A percentile compares a stretch with the other conserved stretches of the same genome.
phyloP scores from a whole-genome alignment of 2,888 invertebrate species.

The Steromphala cineraria region DNA sequence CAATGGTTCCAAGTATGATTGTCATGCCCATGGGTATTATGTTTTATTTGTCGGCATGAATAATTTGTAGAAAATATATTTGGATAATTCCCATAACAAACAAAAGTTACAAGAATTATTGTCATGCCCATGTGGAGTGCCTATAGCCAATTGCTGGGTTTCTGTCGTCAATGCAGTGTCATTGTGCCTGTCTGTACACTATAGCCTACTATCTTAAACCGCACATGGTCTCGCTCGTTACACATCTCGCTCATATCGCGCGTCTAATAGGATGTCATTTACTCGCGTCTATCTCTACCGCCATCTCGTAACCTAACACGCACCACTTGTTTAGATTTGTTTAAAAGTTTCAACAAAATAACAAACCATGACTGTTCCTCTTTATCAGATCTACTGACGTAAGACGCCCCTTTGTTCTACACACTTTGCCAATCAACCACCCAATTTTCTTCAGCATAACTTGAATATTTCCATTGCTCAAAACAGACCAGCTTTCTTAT shows the following conservation, averaged over 20 bases:
- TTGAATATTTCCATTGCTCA: not conserved
- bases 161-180: not conserved
- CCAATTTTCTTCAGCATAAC: conserved; percentile 3
- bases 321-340: conserved; percentile 19
- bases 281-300: conserved; percentile 10
- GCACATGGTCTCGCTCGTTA: not conserved
- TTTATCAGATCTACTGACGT: conserved; percentile 2
- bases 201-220: not conserved
- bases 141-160: too few species aligned
- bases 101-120: too few species aligned
- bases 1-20: too few species aligned
- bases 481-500: too few species aligned
- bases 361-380: not conserved
- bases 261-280: conserved; percentile 14
- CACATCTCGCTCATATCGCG: not conserved
- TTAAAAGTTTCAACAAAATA: conserved; percentile 9
- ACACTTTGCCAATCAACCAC: not conserved
- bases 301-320: conserved; percentile 6
- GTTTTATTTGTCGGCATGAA: too few species aligned
- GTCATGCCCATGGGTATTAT: too few species aligned
- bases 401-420: not conserved
- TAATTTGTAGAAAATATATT: too few species aligned
- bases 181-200: not conserved
- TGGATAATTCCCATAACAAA: too few species aligned
- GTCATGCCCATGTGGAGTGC: too few species aligned